Evolutionary conservation across 2,113 vertebrate species (phyloP).

Genomic region (Nothoprocta perdicaria): DNA sequence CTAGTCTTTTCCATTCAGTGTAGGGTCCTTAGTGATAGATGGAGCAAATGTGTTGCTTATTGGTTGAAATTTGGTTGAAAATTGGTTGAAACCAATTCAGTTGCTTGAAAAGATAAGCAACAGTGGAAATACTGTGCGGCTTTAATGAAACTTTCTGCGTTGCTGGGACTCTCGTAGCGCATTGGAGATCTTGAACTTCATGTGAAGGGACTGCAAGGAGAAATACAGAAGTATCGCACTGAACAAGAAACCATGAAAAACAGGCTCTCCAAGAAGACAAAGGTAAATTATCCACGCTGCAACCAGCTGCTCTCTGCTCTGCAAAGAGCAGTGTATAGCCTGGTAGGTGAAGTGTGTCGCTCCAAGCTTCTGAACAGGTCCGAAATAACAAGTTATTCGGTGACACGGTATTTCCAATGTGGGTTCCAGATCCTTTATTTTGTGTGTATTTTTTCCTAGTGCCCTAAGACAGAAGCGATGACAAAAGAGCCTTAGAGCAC

Average conservation of each 20-base stretch:
- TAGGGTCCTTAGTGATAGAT: not conserved
- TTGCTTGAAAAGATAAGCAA: not conserved
- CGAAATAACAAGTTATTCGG: not conserved
- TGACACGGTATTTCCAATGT: too few species aligned
- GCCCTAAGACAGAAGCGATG: not conserved
- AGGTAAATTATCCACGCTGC: not conserved
- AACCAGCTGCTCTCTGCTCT: not conserved
- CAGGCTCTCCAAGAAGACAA: constrained; percentile 44
- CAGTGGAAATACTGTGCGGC: not conserved
- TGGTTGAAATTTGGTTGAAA: not conserved
- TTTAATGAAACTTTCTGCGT: not conserved
- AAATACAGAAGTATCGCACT: not conserved
- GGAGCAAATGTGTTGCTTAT: not conserved
- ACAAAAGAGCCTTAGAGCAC: not conserved
- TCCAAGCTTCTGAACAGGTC: too few species aligned
- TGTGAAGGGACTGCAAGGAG: constrained; percentile 23
- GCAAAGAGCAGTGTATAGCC: not conserved
- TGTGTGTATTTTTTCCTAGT: not conserved
- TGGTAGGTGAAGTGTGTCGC: not conserved
- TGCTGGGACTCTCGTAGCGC: constrained; percentile 19
- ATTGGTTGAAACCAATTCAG: too few species aligned
- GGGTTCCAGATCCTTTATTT: not conserved
- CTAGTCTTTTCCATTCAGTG: not conserved
- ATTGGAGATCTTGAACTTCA: constrained; percentile 54
- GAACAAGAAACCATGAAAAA: constrained; percentile 34